Evolutionary conservation across 1,140 invertebrate genomes (phyloP), one percentile per base, ranked within the genome.

Genomic region (Dinothrombium tinctorium): DNA sequence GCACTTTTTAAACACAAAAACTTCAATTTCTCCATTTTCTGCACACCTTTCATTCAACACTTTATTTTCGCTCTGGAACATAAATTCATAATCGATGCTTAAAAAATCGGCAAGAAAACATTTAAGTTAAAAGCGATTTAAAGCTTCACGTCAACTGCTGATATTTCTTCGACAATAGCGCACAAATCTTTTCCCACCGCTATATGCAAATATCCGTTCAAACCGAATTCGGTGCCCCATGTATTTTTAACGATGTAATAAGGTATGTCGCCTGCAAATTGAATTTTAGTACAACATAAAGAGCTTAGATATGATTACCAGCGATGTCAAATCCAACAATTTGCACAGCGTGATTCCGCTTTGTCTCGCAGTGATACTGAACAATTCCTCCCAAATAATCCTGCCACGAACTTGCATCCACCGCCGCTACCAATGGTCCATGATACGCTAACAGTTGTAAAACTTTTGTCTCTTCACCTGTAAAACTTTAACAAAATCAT

Each of bases 221-320:
- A 60, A 0, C 80, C 80, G 53, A 78, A 86, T 5, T 64, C 59
- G 11, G 59, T 49, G 0, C 79, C 80, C 80, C 81, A 87, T 0
- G 78, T 81, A 60, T 86, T 87, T 49, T 74, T 68, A 0, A 76
- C 72, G 33, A 86, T 82, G 50, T 82, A 87, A 58, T 74, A 71
- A 1, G 81, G 80, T 28, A 76, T 67, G 14, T 66, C 56, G 42
- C 59, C 60, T 62, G 42, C 14, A 17, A 33, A 11, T 4, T 3
- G 7, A 36, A 36, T 36, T 22, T 23, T 17, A 37, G 17, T 20
- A 44, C 4, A 14, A 41, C n/a, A 5, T 12, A 41, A 2, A 37
- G 19, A 26, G 19, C 4, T 37, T 4, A 37, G 15, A 32, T 14
- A 20, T 43, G 9, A n/a, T 49, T 43, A 41, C 63, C 71, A 19